phyloP scores from a whole-genome alignment of 2,113 vertebrate genomes.

The Typhlomys cinereus region DNA sequence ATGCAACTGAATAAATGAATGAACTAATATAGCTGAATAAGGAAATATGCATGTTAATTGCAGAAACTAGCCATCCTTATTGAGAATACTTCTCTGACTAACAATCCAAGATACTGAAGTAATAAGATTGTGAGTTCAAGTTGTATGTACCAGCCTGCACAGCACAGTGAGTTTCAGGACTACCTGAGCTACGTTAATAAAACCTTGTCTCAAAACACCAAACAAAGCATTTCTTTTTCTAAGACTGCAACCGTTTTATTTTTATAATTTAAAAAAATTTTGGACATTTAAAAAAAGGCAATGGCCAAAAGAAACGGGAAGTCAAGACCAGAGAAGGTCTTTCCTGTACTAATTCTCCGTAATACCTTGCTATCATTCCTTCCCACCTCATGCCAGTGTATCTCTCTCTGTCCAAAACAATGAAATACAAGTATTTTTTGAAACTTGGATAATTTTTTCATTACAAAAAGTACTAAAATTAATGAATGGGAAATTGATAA shows the following conservation, averaged over 20 bases:
- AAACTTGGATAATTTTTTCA: conserved; percentile 8
- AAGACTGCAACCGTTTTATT: conserved; percentile 2
- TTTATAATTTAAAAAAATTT: conserved; percentile 40
- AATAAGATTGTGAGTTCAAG: not conserved
- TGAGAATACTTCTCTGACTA: not conserved
- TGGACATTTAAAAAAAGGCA: conserved; percentile 20
- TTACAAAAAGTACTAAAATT: conserved; percentile 27
- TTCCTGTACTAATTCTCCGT: not conserved
- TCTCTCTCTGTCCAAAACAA: not conserved
- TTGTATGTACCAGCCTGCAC: not conserved
- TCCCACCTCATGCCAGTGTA: not conserved
- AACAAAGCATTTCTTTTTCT: not conserved
- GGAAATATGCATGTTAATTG: not conserved
- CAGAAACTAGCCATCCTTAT: not conserved
- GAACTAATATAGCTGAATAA: not conserved
- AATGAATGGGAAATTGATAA: conserved; percentile 23
- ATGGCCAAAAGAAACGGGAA: conserved; percentile 26
- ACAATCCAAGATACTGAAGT: no score
- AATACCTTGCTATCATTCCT: not conserved
- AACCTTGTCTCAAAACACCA: not conserved
- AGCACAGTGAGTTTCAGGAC: not conserved
- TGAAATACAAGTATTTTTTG: conserved; percentile 22
- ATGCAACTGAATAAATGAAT: no score
- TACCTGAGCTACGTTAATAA: not conserved
- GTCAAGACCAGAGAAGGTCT: not conserved